Conservation (phyloP, 2,797 vertebrate species). For the Limosa lapponica region DNA sequence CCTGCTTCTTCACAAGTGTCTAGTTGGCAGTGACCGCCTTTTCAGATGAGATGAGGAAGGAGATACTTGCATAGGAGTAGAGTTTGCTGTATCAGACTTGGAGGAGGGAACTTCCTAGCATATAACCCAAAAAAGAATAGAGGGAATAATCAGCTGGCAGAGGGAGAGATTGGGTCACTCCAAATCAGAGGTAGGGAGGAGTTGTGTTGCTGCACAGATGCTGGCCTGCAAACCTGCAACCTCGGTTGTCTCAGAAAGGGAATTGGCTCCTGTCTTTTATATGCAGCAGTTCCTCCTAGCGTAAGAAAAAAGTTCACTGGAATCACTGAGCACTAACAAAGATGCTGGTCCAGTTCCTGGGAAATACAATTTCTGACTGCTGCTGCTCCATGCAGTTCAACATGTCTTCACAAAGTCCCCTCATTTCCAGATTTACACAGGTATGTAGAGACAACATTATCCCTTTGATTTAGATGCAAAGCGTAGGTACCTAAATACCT, state of each 20-base stretch:
- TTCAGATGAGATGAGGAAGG: not conserved
- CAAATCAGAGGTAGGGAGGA: not conserved
- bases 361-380: not conserved
- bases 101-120: not conserved
- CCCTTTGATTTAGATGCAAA: not conserved
- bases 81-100: not conserved
- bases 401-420: not conserved
- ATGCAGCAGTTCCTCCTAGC: not conserved
- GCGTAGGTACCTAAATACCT: not conserved
- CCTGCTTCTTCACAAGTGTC: not conserved
- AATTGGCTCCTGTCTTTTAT: not conserved
- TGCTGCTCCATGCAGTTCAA: not conserved
- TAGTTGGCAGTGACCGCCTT: not conserved
- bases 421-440: slow-evolving; percentile 2
- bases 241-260: not conserved
- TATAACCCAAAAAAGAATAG: not conserved
- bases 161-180: not conserved
- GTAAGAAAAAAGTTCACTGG: not conserved
- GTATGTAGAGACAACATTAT: not conserved
- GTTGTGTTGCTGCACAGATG: not conserved
- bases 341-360: not conserved
- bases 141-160: not conserved
- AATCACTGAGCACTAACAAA: not conserved
- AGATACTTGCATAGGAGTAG: not conserved
- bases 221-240: not conserved